Conservation (phyloP, 2,797 vertebrate genomes). For the Dendrocincla tyrannina region DNA sequence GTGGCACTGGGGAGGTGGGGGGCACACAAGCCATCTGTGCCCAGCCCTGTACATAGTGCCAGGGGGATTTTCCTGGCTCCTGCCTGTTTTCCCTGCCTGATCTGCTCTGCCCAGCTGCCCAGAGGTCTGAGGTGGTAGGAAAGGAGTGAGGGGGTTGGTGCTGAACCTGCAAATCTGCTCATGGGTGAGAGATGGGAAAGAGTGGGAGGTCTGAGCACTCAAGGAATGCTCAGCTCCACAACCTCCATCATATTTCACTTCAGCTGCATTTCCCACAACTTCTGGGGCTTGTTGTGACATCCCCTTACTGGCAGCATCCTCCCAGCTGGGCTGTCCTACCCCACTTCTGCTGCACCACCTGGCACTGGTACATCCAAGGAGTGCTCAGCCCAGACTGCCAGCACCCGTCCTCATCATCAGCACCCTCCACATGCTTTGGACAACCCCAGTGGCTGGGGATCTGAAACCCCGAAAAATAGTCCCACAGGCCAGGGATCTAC, state of each 20-base stretch:
- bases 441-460: not conserved
- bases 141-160: not conserved
- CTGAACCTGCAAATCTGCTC: not conserved
- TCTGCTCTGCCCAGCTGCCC: not conserved
- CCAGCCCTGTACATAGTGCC: not conserved
- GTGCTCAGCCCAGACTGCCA: not conserved
- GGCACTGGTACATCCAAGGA: not conserved
- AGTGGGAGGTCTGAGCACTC: fast-evolving
- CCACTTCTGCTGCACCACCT: not conserved
- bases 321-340: not conserved
- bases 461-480: not conserved
- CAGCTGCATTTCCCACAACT: not conserved
- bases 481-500: no score
- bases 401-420: not conserved
- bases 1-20: not conserved
- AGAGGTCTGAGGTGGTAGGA: not conserved
- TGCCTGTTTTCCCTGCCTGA: not conserved
- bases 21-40: not conserved
- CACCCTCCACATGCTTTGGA: not conserved
- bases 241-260: not conserved
- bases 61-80: not conserved
- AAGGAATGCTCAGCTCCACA: not conserved
- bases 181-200: fast-evolving
- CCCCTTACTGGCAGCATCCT: not conserved
- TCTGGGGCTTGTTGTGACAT: not conserved